These are phyloP conservation scores for Ictidomys tridecemlineatus DNA, from an alignment of 2,113 vertebrate species.

Conservation along the genomic window DNA sequence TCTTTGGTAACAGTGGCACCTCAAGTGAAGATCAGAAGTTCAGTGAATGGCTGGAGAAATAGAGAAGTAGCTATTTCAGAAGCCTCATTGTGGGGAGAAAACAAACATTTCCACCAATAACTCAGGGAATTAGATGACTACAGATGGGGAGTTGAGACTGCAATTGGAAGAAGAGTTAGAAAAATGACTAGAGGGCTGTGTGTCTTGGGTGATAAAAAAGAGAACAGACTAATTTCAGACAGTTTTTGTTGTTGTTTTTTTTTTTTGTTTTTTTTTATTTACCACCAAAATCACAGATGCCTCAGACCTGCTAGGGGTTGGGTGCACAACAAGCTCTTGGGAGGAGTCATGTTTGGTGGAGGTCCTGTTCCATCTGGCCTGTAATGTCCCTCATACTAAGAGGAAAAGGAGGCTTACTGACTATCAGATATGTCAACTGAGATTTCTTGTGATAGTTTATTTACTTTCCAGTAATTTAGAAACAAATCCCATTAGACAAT, in stretches of 20 bases:
- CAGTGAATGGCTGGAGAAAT: background rate
- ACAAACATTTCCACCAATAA: background rate
- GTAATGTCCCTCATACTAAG: too few species aligned
- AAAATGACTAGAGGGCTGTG: background rate
- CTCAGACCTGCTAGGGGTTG: background rate
- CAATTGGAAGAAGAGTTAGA: background rate
- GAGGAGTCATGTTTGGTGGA: background rate
- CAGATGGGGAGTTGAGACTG: background rate
- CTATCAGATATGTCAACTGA: constrained; percentile 19
- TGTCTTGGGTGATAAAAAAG: background rate
- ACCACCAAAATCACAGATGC: background rate
- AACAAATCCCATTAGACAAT: constrained; percentile 23
- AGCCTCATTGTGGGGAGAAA: background rate
- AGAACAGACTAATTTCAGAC: background rate
- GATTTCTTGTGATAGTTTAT: constrained; percentile 52
- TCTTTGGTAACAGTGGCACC: background rate
- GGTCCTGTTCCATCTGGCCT: background rate
- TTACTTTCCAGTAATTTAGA: constrained; percentile 57
- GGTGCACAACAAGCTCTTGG: background rate
- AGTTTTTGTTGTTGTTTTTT: too few species aligned
- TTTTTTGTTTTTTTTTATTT: background rate
- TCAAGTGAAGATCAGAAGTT: background rate
- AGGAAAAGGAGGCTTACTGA: background rate
- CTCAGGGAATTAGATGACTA: background rate
- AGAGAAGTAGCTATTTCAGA: background rate